Conservation (phyloP, 2,797 vertebrate species). For the Acomys russatus region DNA sequence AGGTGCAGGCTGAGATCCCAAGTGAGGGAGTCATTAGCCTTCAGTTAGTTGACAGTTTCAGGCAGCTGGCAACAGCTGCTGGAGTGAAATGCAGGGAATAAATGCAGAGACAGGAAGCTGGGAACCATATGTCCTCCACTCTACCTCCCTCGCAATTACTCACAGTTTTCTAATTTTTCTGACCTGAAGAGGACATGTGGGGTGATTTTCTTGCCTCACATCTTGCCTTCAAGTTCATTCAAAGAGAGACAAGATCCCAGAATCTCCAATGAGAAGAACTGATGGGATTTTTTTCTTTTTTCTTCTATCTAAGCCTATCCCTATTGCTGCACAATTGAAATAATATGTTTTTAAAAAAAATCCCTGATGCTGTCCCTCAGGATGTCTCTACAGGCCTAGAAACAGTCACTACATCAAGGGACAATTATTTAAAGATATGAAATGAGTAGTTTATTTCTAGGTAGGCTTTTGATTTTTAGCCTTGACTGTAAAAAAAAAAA, state of each 20-base stretch:
- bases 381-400: not conserved
- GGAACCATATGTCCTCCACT: not conserved
- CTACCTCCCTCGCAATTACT: not conserved
- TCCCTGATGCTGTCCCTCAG: not conserved
- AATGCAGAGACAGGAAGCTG: not conserved
- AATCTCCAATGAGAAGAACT: not conserved
- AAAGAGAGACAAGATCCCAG: not conserved
- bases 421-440: not conserved
- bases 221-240: not conserved
- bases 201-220: not conserved
- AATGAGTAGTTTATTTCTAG: not conserved
- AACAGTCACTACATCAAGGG: not conserved
- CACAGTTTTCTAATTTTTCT: not conserved
- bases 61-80: not conserved
- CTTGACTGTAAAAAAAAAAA: not conserved
- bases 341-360: not conserved
- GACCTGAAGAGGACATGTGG: not conserved
- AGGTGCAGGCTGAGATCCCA: not conserved
- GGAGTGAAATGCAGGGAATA: not conserved
- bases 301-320: not conserved
- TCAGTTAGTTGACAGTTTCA: not conserved
- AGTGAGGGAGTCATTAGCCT: not conserved
- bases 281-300: not conserved
- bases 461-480: not conserved
- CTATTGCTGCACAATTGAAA: not conserved